These are phyloP conservation scores for Myxocyprinus asiaticus DNA, from an alignment of 2,113 vertebrate species.

Conservation along the genomic window DNA sequence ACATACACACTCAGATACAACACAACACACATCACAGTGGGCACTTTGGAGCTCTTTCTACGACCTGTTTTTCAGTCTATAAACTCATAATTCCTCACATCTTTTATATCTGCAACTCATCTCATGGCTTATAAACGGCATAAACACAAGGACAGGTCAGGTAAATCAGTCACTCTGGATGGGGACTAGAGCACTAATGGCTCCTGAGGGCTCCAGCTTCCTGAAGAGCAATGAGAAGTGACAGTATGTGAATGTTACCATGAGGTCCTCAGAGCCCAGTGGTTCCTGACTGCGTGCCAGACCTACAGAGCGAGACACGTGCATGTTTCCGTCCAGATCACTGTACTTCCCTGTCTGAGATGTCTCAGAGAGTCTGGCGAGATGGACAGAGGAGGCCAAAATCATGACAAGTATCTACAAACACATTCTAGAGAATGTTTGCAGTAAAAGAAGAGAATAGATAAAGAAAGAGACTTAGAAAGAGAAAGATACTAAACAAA, in stretches of 20 bases:
- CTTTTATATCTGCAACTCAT: slow-evolving; percentile 8
- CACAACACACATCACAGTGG: slow-evolving; percentile 9
- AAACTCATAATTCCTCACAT: slow-evolving; percentile 22
- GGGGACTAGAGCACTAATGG: slow-evolving; percentile 38
- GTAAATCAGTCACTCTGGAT: slow-evolving; percentile 44
- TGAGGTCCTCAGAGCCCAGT: slow-evolving; percentile 80
- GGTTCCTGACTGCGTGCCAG: slow-evolving; percentile 95
- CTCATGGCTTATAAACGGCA: slow-evolving; percentile 30
- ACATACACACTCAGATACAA: not conserved
- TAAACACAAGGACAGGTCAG: slow-evolving; percentile 46
- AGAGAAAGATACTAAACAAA: too few relatives aligned
- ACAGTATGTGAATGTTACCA: slow-evolving; percentile 64
- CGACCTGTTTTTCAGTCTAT: slow-evolving; percentile 9
- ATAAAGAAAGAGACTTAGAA: not conserved
- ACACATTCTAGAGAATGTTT: not conserved
- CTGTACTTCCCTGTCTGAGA: slow-evolving; percentile 82
- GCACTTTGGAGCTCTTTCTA: slow-evolving; percentile 2
- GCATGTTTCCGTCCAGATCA: slow-evolving; percentile 75
- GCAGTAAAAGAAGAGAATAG: not conserved
- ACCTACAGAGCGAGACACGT: slow-evolving; percentile 74
- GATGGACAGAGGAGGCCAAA: not conserved
- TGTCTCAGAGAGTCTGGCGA: slow-evolving; percentile 87
- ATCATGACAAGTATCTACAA: not conserved
- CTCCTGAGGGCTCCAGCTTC: slow-evolving; percentile 40
- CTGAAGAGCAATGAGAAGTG: slow-evolving; percentile 23